Percentiles rank a stretch among this genome's conserved stretches.
These are phyloP conservation scores for Hypanus sabinus DNA, from an alignment of 2,113 vertebrate species.

Conservation along the genomic window DNA sequence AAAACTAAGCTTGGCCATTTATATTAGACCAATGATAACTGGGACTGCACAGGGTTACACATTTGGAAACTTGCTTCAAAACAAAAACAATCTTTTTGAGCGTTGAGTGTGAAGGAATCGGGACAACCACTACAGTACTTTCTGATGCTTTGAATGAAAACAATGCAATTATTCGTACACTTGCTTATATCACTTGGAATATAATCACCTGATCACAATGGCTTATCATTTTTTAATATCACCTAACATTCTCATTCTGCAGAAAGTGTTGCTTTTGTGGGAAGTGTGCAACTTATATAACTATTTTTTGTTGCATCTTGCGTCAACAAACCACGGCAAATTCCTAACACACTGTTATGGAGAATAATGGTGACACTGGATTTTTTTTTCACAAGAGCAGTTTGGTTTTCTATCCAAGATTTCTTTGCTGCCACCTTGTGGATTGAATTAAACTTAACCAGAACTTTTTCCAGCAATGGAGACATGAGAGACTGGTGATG, in stretches of 20 bases:
- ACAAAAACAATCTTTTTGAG: neutral
- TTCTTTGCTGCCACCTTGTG: slow-evolving; percentile 30
- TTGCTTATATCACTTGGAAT: neutral
- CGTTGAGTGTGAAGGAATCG: neutral
- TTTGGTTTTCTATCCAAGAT: neutral
- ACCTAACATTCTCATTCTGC: neutral
- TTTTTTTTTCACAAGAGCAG: neutral
- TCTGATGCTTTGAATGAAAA: too few species aligned
- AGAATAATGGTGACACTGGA: too few species aligned
- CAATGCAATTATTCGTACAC: neutral
- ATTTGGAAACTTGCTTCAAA: neutral
- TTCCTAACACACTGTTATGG: too few species aligned
- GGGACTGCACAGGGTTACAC: neutral
- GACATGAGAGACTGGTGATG: too few species aligned
- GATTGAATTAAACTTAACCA: neutral
- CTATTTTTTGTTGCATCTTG: too few species aligned
- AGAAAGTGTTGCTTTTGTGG: neutral
- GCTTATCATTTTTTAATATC: neutral
- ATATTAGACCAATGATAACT: neutral
- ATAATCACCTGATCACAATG: neutral
- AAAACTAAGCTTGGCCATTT: neutral
- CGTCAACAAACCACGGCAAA: too few species aligned
- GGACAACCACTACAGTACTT: too few species aligned
- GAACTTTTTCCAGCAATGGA: neutral
- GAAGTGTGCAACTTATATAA: neutral